Base-by-base conservation (phyloP, 2,888 invertebrate genomes). In the Sepioteuthis lessoniana region DNA sequence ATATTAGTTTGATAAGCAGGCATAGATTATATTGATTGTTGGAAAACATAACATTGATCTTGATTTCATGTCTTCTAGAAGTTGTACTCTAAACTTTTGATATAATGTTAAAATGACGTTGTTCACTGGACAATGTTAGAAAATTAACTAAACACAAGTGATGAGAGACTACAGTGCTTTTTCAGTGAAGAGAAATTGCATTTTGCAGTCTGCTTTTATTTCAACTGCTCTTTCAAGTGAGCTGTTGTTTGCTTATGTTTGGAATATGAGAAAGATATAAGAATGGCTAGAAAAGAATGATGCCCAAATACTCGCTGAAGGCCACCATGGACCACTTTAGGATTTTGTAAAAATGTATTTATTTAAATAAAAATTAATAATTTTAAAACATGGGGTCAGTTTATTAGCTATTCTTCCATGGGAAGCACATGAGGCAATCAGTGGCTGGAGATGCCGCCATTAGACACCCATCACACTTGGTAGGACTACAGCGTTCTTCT, bases 391-490 rank as follows among this genome's bases (percentile, higher is more conserved):
- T 10, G n/a, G 76, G 76, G 76, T 35, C 76, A 76, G 35, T 76
- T 76, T 76, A n/a, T 35, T 76, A 76, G 76, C n/a, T 35, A 2
- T 0, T 16, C 13, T n/a, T 76, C 35, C n/a, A n/a, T 76, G n/a
- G 76, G 35, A 76, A 76, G 19, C 76, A 76, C 76, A 76, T 76
- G 76, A 76, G n/a, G n/a, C 76, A 76, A 16, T 76, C 35, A 76
- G 76, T 76, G 76, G 76, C 76, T 76, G 35, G 76, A 76, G 76
- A 76, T 76, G 76, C 76, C 76, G 76, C 76, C 76, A 76, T 76
- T 76, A 76, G 76, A 76, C 76, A 76, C 76, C 76, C 76, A 76
- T 76, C n/a, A 76, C 76, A 76, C n/a, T 76, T 76, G 76, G 76
- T 76, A 76, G 76, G 76, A 76, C 76, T 76, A 76, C 76, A 76